Base-by-base conservation (phyloP, 2,113 vertebrate species). In the Pomatorhinus ruficollis region DNA sequence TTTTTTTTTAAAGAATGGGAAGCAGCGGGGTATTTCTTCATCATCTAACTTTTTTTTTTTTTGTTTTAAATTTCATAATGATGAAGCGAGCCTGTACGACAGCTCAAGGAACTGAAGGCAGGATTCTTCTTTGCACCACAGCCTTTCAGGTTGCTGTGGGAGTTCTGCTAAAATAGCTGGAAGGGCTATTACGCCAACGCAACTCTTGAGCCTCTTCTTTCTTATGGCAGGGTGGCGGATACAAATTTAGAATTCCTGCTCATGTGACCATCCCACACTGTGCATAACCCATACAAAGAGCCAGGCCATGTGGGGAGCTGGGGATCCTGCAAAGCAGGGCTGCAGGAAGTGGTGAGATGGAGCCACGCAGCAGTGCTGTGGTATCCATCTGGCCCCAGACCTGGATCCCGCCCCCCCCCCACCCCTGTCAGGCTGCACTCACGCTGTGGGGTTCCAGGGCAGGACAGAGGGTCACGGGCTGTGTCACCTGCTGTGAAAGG, bases 181-280 rank as follows among this genome's bases (percentile, higher is more conserved):
- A 69, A 30, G 22, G 82, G 45, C 63, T 87, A 83, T 54, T 75
- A 74, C 3, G 1, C 81, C 91, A 72, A 69, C 7, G 15, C 54
- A 54, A 65, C 82, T 79, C 84, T 83, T 1, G 1, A 90, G 91
- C 82, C 37, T 83, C 74, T 64, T 61, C 57, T 61, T 56, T 87
- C 74, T 63, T 75, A 16, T 24, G 75, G 82, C 70, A 95, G 63
- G 66, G 53, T 76, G 54, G 68, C 0, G 13, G 54, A 49, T 77
- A 64, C 61, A 97, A 87, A 93, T 93, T 92, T 90, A 94, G 94
- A 44, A 11, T n/a, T 20, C 24, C 84, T 64, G 61, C 85, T 92
- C 82, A 54, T 5, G 75, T 72, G 85, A 87, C 42, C 9, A 6
- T 65, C 82, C 93, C 66, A 87, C 85, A 42, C 3, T 1, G 23